Conservation (phyloP, 2,113 vertebrate genomes). For the Ictalurus punctatus region DNA sequence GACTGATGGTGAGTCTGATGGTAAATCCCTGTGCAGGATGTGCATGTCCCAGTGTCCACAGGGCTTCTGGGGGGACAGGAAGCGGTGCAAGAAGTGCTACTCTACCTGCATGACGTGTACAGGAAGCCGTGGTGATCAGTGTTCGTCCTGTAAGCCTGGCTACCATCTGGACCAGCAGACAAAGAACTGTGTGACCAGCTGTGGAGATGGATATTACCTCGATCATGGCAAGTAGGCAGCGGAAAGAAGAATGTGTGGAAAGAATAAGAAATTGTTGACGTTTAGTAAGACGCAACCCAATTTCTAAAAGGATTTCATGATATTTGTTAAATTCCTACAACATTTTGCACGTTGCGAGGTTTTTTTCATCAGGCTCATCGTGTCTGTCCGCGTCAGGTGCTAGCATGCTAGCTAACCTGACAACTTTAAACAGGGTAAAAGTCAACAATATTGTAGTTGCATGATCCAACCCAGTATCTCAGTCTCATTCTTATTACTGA, state of each 20-base stretch:
- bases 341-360: neutral
- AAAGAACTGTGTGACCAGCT: slow-evolving; percentile 81
- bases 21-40: slow-evolving; percentile 68
- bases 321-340: neutral
- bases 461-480: neutral
- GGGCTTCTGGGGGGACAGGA: slow-evolving; percentile 88
- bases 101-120: slow-evolving; percentile 86
- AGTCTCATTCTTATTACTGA: neutral
- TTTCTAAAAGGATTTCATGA: neutral
- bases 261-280: neutral
- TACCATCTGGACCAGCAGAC: slow-evolving; percentile 84
- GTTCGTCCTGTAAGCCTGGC: slow-evolving; percentile 84
- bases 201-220: slow-evolving; percentile 83
- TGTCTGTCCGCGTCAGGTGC: neutral
- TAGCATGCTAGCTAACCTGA: neutral
- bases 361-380: neutral
- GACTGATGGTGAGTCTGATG: neutral
- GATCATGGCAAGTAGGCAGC: slow-evolving; percentile 79
- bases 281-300: neutral
- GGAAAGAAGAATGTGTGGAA: neutral
- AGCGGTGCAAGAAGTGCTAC: slow-evolving; percentile 89
- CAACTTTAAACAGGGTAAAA: neutral
- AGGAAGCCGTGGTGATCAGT: slow-evolving; percentile 87
- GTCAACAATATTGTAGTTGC: neutral
- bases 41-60: slow-evolving; percentile 85